phyloP scores from a whole-genome alignment of 2,797 vertebrate genomes.

The Halcyon chelicuti region DNA sequence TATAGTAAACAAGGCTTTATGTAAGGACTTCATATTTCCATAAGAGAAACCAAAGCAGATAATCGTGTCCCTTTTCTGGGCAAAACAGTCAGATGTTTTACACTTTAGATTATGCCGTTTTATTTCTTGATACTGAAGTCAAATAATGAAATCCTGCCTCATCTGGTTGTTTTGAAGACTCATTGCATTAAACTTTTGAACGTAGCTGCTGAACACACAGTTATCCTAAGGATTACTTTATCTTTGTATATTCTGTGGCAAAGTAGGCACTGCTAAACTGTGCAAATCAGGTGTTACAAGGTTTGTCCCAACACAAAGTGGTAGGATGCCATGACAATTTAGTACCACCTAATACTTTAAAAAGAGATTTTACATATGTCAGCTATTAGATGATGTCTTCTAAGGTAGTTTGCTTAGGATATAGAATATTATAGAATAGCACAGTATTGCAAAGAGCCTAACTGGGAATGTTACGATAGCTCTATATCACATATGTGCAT shows the following conservation, averaged over 20 bases:
- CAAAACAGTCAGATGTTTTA: not conserved
- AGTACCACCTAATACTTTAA: not conserved
- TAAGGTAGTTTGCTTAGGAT: not conserved
- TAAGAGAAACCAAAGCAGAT: not conserved
- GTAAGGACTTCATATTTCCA: not conserved
- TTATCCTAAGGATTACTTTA: not conserved
- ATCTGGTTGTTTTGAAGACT: not conserved
- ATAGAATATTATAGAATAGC: not conserved
- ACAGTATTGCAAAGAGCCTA: not conserved
- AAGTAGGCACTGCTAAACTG: not conserved
- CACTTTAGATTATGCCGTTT: not conserved
- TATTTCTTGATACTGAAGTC: not conserved
- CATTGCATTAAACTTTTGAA: not conserved
- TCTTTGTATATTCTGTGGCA: not conserved
- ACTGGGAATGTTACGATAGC: not conserved
- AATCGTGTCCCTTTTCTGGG: not conserved
- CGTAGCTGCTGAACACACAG: not conserved
- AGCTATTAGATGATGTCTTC: not conserved
- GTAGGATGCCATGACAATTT: not conserved
- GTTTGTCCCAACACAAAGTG: not conserved
- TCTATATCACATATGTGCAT: not conserved
- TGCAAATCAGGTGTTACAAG: not conserved
- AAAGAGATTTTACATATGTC: not conserved
- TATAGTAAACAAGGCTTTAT: conserved; percentile 20
- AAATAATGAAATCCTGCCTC: not conserved